These are phyloP conservation scores for Spilogale gracilis DNA, from an alignment of 2,113 vertebrate species.

Conservation along the genomic window DNA sequence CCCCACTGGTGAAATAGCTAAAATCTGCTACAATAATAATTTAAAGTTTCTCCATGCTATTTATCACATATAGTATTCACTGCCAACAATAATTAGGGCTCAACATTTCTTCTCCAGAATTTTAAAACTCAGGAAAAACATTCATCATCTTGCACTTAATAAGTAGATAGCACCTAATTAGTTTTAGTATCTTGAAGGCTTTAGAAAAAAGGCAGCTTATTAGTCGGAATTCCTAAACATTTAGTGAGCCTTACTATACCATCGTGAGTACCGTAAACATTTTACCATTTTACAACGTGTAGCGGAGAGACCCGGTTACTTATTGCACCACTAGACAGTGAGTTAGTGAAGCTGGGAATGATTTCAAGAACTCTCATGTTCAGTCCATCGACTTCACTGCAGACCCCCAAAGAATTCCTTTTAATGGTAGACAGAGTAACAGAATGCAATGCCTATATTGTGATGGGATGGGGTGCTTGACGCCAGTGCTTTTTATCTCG, in stretches of 20 bases:
- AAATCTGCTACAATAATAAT: constrained; percentile 4
- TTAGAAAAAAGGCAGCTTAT: constrained; percentile 54
- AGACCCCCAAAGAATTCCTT: background rate
- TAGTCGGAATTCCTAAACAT: constrained; percentile 56
- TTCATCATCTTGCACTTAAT: constrained; percentile 53
- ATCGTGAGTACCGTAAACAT: background rate
- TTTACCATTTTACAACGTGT: background rate
- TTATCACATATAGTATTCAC: background rate
- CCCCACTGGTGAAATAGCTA: background rate
- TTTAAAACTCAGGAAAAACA: constrained; percentile 59
- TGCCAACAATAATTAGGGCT: constrained; percentile 32
- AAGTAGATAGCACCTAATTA: constrained; percentile 56
- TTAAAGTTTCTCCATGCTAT: background rate
- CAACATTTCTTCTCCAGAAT: constrained; percentile 16
- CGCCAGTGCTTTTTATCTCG: background rate
- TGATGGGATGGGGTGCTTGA: background rate
- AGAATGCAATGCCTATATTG: background rate
- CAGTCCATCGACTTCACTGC: background rate
- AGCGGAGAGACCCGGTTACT: background rate
- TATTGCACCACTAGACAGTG: background rate
- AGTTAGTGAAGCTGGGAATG: background rate
- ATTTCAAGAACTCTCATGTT: constrained; percentile 17
- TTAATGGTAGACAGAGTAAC: background rate
- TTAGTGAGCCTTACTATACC: background rate
- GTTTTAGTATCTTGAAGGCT: constrained; percentile 52